Evolutionary conservation across 1,140 invertebrate species (phyloP).

Genomic region (Aphidius ervi): DNA sequence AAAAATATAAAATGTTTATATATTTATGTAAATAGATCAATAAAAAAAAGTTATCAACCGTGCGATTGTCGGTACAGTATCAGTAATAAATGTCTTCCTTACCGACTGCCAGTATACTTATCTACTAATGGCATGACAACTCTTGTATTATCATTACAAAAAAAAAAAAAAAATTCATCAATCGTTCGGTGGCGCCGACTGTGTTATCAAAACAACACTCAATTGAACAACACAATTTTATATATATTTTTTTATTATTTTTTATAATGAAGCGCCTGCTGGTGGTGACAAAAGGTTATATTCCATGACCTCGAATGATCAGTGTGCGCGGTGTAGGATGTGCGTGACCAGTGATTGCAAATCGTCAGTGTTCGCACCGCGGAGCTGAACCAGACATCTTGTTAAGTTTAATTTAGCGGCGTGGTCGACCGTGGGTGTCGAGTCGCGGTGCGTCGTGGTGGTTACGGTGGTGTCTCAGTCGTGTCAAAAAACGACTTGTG

Average conservation of each 20-base stretch:
- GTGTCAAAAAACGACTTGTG: conserved; percentile 24
- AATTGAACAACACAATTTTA: too few relatives aligned
- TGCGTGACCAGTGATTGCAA: conserved; percentile 30
- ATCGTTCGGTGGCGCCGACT: neutral
- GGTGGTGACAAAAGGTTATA: neutral
- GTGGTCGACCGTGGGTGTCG: conserved; percentile 43
- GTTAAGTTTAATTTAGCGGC: conserved; percentile 47
- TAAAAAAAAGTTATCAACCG: too few relatives aligned
- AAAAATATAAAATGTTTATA: too few relatives aligned
- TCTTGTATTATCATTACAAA: too few relatives aligned
- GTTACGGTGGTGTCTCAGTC: conserved; percentile 23
- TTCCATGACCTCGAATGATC: conserved; percentile 34
- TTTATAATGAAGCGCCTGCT: conserved; percentile 9
- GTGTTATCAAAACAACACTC: too few relatives aligned
- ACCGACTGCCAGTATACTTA: too few relatives aligned
- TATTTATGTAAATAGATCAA: too few relatives aligned
- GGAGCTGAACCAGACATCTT: conserved; percentile 47
- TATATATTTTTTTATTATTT: too few relatives aligned
- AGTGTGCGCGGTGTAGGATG: conserved; percentile 36
- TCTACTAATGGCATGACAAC: too few relatives aligned
- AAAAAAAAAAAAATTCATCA: neutral
- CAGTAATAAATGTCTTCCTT: too few relatives aligned
- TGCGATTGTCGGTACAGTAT: too few relatives aligned
- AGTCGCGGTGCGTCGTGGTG: conserved; percentile 33
- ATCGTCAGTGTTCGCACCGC: conserved; percentile 42